These are phyloP conservation scores for Morbakka virulenta DNA, from an alignment of 30 jellyfish, hydroid and myxozoan species.

Conservation along the genomic window DNA sequence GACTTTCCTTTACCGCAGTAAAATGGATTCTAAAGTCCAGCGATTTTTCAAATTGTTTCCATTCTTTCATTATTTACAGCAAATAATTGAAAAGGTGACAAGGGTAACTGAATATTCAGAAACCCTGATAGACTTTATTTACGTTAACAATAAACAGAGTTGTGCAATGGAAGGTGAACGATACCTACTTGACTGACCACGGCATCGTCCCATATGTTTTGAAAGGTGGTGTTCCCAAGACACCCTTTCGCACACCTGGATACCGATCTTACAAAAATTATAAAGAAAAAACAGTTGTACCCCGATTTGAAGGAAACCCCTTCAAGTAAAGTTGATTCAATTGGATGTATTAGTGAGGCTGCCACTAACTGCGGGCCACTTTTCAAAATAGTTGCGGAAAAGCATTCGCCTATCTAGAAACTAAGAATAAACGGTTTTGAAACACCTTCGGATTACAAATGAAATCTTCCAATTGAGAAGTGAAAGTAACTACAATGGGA, in stretches of 20 bases:
- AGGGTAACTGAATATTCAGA: no score
- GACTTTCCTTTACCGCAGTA: no score
- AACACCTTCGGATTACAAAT: slow-evolving; percentile 47
- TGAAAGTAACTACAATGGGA: slow-evolving; percentile 33
- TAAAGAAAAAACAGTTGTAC: slow-evolving; percentile 17
- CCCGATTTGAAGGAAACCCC: slow-evolving; percentile 38
- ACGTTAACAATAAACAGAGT: slow-evolving; percentile 30
- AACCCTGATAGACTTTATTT: no score
- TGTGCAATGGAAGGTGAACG: slow-evolving; percentile 47
- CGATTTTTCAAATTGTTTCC: no score
- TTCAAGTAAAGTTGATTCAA: slow-evolving; percentile 12
- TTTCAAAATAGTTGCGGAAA: slow-evolving; percentile 45
- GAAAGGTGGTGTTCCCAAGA: slow-evolving; percentile 38
- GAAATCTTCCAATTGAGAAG: slow-evolving; percentile 24
- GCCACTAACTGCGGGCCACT: slow-evolving; percentile 21
- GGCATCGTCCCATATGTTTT: slow-evolving; percentile 24
- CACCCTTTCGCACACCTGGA: slow-evolving; percentile 8
- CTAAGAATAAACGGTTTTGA: slow-evolving; percentile 29
- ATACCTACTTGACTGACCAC: slow-evolving; percentile 58
- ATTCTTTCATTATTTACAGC: no score
- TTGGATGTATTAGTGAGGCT: slow-evolving; percentile 41
- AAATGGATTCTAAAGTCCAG: no score
- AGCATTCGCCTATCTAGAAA: slow-evolving; percentile 27
- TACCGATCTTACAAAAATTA: slow-evolving; percentile 34
- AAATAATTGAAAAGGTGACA: no score